Evolutionary conservation across 1,140 invertebrate species (phyloP), one percentile per base, ranked within the genome.

Genomic region (Zaprionus taronus): DNA sequence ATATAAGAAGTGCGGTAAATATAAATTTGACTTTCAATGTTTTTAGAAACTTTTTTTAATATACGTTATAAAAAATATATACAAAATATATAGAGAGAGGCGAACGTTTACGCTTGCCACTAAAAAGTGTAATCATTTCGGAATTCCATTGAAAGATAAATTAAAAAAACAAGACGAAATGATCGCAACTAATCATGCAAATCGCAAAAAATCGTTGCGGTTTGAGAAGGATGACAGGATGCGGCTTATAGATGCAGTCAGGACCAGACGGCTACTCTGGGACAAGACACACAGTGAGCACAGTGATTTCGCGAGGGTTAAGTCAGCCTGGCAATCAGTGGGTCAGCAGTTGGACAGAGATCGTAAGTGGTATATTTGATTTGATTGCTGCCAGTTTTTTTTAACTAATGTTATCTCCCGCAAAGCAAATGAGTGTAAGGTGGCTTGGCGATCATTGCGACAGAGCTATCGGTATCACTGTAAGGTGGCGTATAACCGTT

Each of bases 381-480:
- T 34, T 36, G 9, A n/a, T 36, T 15, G 14, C 26, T 15, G 17
- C 12, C 11, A 22, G 11, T 62, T 9, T 6, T 49, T 4, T n/a
- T n/a, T 17, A 17, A 7, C n/a, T 24, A 28, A 60, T 20, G 0
- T 0, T n/a, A 17, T 15, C 5, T 17, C 3, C 51, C 11, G 24
- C n/a, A 49, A 20, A 76, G 73, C 68, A 17, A 51, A 76, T 17
- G 62, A 64, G 22, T 76, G 73, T 38, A 76, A 72, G 20, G 36
- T 72, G 2, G 68, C 55, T 36, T 76, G 73, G 73, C 73, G 73
- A 5, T 76, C 73, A 1, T 26, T 76, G 12, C 55, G 73, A 1
- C 73, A 76, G 22, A 72, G 73, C 20, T 76, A 72, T 44, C 73
- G 73, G 5, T 76, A 76, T 17, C 73, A 76, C 26, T 76, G 68